Evolutionary conservation across 37 sponge, comb jelly and placozoan species (phyloP).

Genomic region (Cliona cf. orientalis): DNA sequence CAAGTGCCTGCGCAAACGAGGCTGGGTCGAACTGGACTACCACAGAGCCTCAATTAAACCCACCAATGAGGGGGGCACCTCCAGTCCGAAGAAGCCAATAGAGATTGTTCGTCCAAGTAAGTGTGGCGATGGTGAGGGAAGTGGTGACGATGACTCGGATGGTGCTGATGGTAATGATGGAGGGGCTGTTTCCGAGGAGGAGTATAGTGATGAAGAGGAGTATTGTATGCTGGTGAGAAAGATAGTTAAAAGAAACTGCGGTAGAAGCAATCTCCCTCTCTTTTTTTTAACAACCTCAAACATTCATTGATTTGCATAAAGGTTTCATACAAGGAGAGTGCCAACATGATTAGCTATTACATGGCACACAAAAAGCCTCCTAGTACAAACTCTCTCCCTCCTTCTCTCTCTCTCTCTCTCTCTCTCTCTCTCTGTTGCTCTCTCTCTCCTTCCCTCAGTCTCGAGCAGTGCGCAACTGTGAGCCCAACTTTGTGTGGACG

Average conservation of each 20-base stretch:
- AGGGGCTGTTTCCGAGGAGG: slow-evolving; percentile 40
- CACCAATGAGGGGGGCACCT: background rate
- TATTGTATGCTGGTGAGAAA: slow-evolving; percentile 69
- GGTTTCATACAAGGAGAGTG: background rate
- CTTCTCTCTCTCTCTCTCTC: background rate
- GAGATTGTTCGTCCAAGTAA: no score
- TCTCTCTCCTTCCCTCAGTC: slow-evolving; percentile 51
- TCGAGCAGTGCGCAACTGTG: slow-evolving; percentile 61
- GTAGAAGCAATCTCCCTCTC: no score
- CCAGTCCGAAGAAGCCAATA: background rate
- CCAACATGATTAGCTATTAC: background rate
- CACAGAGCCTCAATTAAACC: background rate
- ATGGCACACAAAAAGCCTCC: background rate
- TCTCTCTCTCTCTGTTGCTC: background rate
- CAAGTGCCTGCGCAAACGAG: slow-evolving; percentile 68
- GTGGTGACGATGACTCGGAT: slow-evolving; percentile 35
- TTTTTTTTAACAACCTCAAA: no score
- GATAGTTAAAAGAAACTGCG: no score
- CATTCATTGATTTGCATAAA: background rate
- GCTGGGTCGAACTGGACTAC: slow-evolving; percentile 93
- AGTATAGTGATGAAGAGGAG: slow-evolving; percentile 81
- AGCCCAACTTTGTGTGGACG: slow-evolving; percentile 93
- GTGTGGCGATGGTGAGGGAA: slow-evolving; percentile 17
- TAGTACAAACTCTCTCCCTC: background rate
- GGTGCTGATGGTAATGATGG: slow-evolving; percentile 36